These are phyloP conservation scores for Steinernema carpocapsae DNA, from an alignment of 2,888 invertebrate genomes.

Conservation along the genomic window DNA sequence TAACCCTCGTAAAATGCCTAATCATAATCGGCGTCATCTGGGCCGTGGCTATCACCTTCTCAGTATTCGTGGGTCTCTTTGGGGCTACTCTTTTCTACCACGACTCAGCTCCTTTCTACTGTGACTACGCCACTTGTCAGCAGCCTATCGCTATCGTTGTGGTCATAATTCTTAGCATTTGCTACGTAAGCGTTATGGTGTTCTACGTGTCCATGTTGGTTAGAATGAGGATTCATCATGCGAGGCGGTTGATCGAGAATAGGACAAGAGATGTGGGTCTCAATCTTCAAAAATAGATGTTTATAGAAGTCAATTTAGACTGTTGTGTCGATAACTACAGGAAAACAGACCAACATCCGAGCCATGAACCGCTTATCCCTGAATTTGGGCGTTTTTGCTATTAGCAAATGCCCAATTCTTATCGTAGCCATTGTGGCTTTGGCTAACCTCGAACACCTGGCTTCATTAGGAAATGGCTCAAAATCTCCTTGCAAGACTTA, in stretches of 20 bases:
- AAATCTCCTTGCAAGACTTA: conserved; percentile 60
- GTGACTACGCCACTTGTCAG: conserved; percentile 56
- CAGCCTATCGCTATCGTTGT: conserved; percentile 57
- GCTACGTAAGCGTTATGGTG: conserved; percentile 55
- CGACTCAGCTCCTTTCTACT: conserved; percentile 60
- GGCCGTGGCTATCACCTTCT: conserved; percentile 52
- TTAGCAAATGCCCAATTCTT: conserved; percentile 58
- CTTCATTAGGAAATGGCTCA: conserved; percentile 47
- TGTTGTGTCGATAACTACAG: conserved; percentile 1
- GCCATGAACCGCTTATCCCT: conserved; percentile 60
- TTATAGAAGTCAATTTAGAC: background rate
- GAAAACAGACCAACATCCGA: conserved; percentile 39
- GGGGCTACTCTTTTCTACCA: conserved; percentile 63
- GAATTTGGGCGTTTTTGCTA: conserved; percentile 52
- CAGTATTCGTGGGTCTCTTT: conserved; percentile 61
- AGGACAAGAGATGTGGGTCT: conserved; percentile 3
- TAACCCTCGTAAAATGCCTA: conserved; percentile 54
- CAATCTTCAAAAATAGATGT: background rate
- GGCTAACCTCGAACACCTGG: conserved; percentile 49
- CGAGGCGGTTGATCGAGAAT: background rate
- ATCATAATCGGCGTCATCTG: conserved; percentile 55
- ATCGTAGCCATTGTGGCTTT: conserved; percentile 59
- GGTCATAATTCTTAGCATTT: conserved; percentile 50
- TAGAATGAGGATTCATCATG: conserved; percentile 41
- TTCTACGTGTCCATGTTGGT: conserved; percentile 55